phyloP scores from a whole-genome alignment of 2,797 vertebrate genomes.

The Myiothlypis coronata region DNA sequence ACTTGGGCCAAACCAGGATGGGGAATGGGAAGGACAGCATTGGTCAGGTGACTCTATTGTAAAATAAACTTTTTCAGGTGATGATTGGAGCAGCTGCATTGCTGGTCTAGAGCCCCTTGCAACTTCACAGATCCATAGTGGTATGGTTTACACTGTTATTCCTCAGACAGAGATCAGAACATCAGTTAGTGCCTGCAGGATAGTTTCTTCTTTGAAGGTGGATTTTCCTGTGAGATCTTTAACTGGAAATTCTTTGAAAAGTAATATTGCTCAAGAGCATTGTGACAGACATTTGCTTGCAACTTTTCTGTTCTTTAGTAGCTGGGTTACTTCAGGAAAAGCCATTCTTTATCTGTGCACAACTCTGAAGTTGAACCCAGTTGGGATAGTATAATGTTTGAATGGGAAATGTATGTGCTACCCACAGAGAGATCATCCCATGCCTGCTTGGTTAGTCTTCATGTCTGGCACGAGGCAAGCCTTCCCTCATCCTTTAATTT shows the following conservation, averaged over 20 bases:
- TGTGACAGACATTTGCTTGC: not conserved
- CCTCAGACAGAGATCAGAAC: not conserved
- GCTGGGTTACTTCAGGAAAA: not conserved
- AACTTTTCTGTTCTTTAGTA: not conserved
- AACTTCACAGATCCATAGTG: rapidly evolving
- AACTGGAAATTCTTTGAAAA: not conserved
- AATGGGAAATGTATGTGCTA: rapidly evolving
- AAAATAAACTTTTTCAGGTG: not conserved
- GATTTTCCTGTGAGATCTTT: not conserved
- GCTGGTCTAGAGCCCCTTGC: not conserved
- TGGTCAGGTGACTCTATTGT: not conserved
- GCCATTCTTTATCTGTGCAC: not conserved
- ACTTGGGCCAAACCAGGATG: not conserved
- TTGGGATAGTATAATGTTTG: not conserved
- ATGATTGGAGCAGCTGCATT: not conserved
- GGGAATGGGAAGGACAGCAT: not conserved
- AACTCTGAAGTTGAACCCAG: not conserved
- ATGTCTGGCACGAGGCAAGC: not conserved
- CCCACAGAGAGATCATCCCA: not conserved
- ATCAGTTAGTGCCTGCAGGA: not conserved
- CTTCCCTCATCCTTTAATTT: not conserved
- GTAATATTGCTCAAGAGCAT: not conserved
- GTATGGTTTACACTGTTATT: rapidly evolving
- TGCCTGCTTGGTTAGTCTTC: not conserved
- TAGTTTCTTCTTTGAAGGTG: not conserved